phyloP scores from a whole-genome alignment of 2,113 vertebrate species.

The Candoia aspera region DNA sequence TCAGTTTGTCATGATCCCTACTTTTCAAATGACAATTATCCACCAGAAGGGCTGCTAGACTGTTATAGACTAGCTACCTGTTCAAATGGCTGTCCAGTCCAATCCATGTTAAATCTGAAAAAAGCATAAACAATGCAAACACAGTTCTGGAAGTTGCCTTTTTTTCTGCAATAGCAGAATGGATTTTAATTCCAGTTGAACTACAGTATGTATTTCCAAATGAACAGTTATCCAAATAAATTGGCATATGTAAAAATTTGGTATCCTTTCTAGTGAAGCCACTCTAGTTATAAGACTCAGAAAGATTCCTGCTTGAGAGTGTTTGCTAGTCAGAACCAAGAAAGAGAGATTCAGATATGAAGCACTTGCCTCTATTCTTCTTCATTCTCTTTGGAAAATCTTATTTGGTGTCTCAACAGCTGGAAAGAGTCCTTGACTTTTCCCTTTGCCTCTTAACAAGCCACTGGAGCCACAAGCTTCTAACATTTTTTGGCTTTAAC shows the following conservation, averaged over 20 bases:
- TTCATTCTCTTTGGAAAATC: not conserved
- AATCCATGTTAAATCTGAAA: not conserved
- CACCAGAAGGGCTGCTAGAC: not conserved
- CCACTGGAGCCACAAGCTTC: not conserved
- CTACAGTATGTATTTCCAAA: not conserved
- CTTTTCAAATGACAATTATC: not conserved
- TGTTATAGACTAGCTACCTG: not conserved
- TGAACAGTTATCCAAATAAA: not conserved
- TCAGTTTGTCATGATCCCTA: not conserved
- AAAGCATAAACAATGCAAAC: not conserved
- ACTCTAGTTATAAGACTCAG: not conserved
- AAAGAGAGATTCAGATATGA: not conserved
- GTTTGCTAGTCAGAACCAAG: not conserved
- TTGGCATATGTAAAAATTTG: not conserved
- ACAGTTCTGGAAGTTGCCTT: not conserved
- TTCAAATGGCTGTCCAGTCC: not conserved
- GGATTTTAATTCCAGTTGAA: not conserved
- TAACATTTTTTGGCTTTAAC: not conserved
- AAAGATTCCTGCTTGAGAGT: not conserved
- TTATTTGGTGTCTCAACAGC: not conserved
- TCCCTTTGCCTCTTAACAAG: not conserved
- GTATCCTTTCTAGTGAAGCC: not conserved
- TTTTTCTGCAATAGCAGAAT: not conserved
- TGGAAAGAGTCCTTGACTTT: not conserved
- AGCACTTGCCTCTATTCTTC: not conserved